Base-by-base conservation (phyloP, 2,113 vertebrate genomes). In the Peucedramus taeniatus region DNA sequence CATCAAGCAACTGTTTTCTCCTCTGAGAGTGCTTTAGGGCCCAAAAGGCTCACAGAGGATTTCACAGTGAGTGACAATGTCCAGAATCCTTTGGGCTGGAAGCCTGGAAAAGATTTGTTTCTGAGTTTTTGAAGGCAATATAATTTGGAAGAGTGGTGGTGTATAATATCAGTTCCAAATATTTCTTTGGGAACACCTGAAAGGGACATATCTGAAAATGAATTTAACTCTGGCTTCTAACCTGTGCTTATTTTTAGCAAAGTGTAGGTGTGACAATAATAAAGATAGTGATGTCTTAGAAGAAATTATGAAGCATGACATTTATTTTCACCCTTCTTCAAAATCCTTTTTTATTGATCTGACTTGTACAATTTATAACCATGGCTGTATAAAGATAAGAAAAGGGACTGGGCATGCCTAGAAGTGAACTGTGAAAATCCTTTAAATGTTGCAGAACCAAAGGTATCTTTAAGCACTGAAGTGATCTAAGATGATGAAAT, bases 341-440 rank as follows among this genome's bases (percentile, higher is more conserved):
- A 95, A 96, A 91, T 84, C 87, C 80, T 35, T 79, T 93, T 92
- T 89, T 92, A 97, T 95, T 96, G 96, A 96, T 96, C 83, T 94
- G 87, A 65, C 92, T 94, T 80, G 61, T 61, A 78, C 82, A 85
- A 69, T 85, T 93, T 91, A 92, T 90, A 93, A 94, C 90, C 59
- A 65, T 64, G 76, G 50, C 13, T 85, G 37, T 74, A 72, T 47
- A 83, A 83, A 96, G 84, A 82, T 86, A 89, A 93, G 78, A 83
- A 80, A 87, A 75, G 45, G 12, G 23, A 89, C 80, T 89, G 59
- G 57, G 66, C 70, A 80, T 80, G 51, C 65, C 91, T 86, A 81
- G 59, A 75, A 71, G n/a, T 40, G 59, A 66, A 75, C 74, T 83
- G 90, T 91, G 87, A 94, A 96, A 97, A 93, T 85, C 61, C 64